Base-by-base conservation (phyloP, 2,888 invertebrate species). In the Metalampra italica region DNA sequence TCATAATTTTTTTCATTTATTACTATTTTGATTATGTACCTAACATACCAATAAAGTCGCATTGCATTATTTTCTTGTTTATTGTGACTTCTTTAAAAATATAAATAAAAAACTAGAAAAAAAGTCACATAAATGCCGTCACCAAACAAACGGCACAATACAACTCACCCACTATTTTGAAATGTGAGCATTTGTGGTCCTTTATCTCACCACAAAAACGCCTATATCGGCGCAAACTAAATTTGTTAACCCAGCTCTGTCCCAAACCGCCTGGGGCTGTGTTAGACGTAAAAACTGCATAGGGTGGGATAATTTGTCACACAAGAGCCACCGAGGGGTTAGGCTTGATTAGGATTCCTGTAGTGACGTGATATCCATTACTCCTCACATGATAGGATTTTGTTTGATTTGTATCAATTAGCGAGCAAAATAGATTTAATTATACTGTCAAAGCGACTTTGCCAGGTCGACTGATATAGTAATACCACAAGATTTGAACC, bases 201-300 rank as follows among this genome's bases (percentile, higher is more conserved):
- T 42, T 47, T 37, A 40, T 46, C 13, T 32, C 22, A 12, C 46
- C 62, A 55, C 62, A 70, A 64, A 64, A 66, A 62, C 68, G 65
- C n/a, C n/a, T 60, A 55, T 59, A 57, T 58, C 48, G 66, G 45
- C 47, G 51, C 63, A 68, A 72, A 76, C 71, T 67, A 64, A 70
- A 71, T 75, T 72, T 64, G 71, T 74, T 76, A 78, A 66, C 64
- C 59, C 60, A 29, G 7, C 34, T 34, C 42, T 36, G 29, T 22
- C 46, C 15, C 36, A 36, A 30, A 40, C 43, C 36, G 46, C 53
- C 46, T 40, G 43, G 42, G 55, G 47, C 46, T 9, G 36, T 36
- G n/a, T 36, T 45, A 5, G 41, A 51, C 40, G 45, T 49, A 54
- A 59, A 57, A 58, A 56, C 55, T 56, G 56, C 53, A 56, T 55